Evolutionary conservation across 2,797 vertebrate species (phyloP).

Genomic region (Megalops cyprinoides): DNA sequence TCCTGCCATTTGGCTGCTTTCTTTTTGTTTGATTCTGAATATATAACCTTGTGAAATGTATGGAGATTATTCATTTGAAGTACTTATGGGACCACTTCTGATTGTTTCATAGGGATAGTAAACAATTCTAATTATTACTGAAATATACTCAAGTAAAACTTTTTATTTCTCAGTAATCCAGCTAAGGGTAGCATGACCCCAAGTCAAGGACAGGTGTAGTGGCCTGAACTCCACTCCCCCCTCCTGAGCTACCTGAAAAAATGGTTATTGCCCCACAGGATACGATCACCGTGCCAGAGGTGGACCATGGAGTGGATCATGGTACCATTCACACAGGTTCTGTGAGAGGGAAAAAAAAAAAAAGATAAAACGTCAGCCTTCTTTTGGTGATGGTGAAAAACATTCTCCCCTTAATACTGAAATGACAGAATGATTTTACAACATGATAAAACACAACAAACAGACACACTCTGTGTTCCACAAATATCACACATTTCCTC

Average conservation of each 20-base stretch:
- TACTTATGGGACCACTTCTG: no score
- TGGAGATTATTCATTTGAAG: background rate
- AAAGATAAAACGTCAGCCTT: background rate
- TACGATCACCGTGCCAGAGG: constrained; percentile 95
- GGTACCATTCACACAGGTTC: constrained; percentile 94
- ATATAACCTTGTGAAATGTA: no score
- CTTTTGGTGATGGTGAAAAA: background rate
- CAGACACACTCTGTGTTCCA: background rate
- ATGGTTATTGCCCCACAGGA: constrained; percentile 99
- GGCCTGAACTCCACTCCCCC: background rate
- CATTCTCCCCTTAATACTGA: background rate
- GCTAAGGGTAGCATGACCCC: no score
- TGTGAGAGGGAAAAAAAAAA: constrained; percentile 57
- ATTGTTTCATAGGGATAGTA: no score
- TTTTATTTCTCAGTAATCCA: no score
- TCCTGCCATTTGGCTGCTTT: no score
- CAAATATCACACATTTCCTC: background rate
- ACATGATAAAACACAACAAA: background rate
- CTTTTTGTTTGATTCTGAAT: background rate
- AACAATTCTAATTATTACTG: no score
- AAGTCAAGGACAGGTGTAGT: background rate
- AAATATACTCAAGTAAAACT: no score
- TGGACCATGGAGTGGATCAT: constrained; percentile 81
- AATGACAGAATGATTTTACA: background rate
- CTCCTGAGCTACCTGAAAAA: constrained; percentile 68